phyloP scores from a whole-genome alignment of 2,113 vertebrate species.

The Varanus salvator region DNA sequence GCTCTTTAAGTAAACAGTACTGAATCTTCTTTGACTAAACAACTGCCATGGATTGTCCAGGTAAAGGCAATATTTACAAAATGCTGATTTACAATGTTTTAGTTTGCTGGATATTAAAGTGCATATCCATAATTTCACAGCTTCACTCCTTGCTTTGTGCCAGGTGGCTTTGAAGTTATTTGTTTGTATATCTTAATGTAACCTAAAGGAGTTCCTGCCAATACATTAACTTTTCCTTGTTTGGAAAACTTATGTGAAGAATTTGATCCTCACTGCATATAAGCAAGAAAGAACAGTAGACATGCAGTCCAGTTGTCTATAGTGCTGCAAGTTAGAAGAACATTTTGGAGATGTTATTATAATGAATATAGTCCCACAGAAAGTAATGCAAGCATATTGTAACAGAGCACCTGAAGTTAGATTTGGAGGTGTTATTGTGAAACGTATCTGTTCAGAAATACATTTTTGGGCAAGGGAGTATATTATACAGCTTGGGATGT shows the following conservation, averaged over 20 bases:
- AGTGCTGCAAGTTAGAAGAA: background rate
- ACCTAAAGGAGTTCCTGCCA: background rate
- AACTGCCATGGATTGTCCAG: constrained; percentile 52
- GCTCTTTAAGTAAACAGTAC: constrained; percentile 32
- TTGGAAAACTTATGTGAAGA: background rate
- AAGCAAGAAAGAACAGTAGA: background rate
- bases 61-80: constrained; percentile 51
- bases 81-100: constrained; percentile 4
- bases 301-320: background rate
- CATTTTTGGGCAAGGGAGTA: background rate
- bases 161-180: background rate
- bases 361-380: constrained; percentile 31
- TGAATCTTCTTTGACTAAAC: background rate
- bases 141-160: background rate
- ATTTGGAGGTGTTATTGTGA: constrained; percentile 24
- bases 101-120: background rate
- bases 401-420: constrained; percentile 33
- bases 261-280: background rate
- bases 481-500: background rate
- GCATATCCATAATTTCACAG: background rate
- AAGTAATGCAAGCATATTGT: background rate
- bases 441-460: background rate
- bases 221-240: background rate
- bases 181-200: background rate
- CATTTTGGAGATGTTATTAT: background rate